Conservation (phyloP, 53 echinoderm and acorn worm genomes). For the Actinopyga echinites region DNA sequence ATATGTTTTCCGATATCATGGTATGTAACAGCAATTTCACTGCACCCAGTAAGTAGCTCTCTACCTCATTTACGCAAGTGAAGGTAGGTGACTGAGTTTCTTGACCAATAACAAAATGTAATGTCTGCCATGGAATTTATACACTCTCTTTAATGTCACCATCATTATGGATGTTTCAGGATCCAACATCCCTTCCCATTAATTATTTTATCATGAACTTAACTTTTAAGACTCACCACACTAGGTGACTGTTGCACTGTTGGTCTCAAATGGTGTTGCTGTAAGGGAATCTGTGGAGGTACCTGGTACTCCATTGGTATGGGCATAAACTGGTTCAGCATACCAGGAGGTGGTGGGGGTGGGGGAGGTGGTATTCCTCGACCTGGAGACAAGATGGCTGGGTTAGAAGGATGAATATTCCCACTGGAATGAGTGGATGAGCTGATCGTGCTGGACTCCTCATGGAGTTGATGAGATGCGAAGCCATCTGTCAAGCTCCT, state of each 20-base stretch:
- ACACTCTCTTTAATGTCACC: no score
- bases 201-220: no score
- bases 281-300: not conserved
- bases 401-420: constrained; percentile 26
- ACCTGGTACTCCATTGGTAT: not conserved
- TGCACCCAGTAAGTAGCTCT: no score
- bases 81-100: no score
- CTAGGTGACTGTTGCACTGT: not conserved
- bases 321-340: constrained; percentile 26
- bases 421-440: constrained; percentile 33
- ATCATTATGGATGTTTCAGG: no score
- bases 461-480: constrained; percentile 34
- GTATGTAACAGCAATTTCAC: no score
- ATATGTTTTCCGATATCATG: no score
- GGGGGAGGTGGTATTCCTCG: not conserved
- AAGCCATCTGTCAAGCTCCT: constrained; percentile 20
- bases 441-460: constrained; percentile 61
- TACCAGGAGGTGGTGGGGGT: constrained; percentile 26
- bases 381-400: not conserved
- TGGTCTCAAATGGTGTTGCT: not conserved
- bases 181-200: no score
- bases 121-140: no score
- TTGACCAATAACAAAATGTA: no score
- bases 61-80: no score
- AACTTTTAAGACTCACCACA: not conserved